Evolutionary conservation across 2,797 vertebrate genomes (phyloP).

Genomic region (Oryzias sinensis): DNA sequence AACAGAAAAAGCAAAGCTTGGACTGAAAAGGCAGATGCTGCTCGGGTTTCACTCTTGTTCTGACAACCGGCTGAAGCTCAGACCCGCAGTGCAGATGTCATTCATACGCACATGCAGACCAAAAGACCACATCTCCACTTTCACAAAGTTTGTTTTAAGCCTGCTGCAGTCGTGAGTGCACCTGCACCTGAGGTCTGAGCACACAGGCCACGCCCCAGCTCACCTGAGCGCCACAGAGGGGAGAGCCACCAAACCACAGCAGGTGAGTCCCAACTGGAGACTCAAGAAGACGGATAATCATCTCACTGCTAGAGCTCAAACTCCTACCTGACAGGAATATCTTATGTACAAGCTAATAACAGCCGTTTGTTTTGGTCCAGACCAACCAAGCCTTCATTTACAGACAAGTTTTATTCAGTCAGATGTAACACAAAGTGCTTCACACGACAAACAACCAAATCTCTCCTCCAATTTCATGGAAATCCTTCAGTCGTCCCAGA

Average conservation of each 20-base stretch:
- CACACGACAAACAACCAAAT: too few relatives aligned
- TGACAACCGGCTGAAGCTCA: too few relatives aligned
- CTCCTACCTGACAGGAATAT: background rate
- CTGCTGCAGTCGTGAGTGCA: constrained; percentile 4
- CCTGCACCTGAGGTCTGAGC: background rate
- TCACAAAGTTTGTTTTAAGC: background rate
- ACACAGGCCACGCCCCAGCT: constrained; percentile 2
- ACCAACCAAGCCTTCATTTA: too few relatives aligned
- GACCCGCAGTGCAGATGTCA: too few relatives aligned
- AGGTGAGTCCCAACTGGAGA: too few relatives aligned
- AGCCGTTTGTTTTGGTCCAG: too few relatives aligned
- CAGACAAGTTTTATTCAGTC: too few relatives aligned
- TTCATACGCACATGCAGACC: constrained; percentile 3
- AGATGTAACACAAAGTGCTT: too few relatives aligned
- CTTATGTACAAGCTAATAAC: too few relatives aligned
- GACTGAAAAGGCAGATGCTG: background rate
- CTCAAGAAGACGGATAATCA: background rate
- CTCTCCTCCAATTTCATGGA: too few relatives aligned
- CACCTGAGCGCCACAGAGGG: background rate
- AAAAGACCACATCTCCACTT: background rate
- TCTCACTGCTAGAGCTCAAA: background rate
- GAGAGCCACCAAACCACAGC: background rate
- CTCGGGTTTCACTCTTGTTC: constrained; percentile 38
- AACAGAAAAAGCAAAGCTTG: background rate
- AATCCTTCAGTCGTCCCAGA: too few relatives aligned